These are phyloP conservation scores for Aphidoletes aphidimyza DNA, from an alignment of 2,888 invertebrate genomes.

Conservation along the genomic window DNA sequence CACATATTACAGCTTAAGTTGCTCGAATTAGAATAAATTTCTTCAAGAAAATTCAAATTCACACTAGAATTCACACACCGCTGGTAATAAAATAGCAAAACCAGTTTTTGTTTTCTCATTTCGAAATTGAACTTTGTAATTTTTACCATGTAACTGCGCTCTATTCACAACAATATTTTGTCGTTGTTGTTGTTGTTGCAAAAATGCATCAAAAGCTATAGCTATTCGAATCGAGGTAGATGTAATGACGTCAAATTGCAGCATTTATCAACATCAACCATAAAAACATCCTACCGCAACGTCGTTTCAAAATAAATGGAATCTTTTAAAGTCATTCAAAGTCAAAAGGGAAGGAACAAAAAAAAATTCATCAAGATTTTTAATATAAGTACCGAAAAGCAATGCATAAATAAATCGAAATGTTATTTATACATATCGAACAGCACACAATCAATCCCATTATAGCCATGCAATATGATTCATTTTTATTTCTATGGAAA, in stretches of 20 bases:
- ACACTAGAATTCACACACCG: too few relatives aligned
- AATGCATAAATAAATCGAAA: too few relatives aligned
- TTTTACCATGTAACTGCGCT: neutral
- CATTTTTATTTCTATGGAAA: neutral
- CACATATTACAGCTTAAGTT: too few relatives aligned
- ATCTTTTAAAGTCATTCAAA: neutral
- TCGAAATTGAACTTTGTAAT: slow-evolving; percentile 6
- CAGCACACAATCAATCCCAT: too few relatives aligned
- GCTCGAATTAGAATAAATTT: neutral
- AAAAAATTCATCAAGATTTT: too few relatives aligned
- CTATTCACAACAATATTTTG: neutral
- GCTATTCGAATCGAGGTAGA: too few relatives aligned
- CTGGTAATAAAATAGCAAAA: neutral
- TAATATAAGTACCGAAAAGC: too few relatives aligned
- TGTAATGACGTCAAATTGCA: slow-evolving; percentile 4
- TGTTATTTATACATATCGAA: too few relatives aligned
- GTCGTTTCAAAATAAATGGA: neutral
- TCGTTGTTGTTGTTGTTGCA: too few relatives aligned
- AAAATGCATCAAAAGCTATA: slow-evolving; percentile 9
- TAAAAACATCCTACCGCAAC: neutral
- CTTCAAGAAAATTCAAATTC: slow-evolving; percentile 17
- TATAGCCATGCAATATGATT: neutral
- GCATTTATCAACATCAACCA: neutral
- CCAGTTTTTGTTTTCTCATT: neutral
- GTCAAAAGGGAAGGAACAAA: too few relatives aligned